Base-by-base conservation (phyloP, 2,113 vertebrate genomes). In the Oreochromis niloticus region DNA sequence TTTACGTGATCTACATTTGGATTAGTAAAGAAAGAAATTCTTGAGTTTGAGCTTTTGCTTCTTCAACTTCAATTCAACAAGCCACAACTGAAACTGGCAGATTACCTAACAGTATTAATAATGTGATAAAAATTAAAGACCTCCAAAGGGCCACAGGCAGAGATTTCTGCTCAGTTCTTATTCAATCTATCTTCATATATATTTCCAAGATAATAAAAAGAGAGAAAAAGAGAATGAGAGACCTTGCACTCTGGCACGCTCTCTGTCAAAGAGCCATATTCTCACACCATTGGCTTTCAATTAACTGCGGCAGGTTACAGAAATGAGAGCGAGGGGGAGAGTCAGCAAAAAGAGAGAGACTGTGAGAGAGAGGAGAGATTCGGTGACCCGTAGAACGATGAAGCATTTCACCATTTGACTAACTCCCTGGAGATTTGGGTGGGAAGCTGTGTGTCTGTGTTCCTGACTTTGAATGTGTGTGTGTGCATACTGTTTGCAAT, bases 281-380 rank as follows among this genome's bases (percentile, higher is more conserved):
- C 89, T 95, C 93, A 95, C 94, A 94, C 91, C 93, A 94, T 94
- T 95, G 93, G 93, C 95, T 95, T 95, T 95, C 95, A 95, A 95
- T 95, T 95, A 95, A 95, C 91, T 94, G 92, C 86, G 52, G 88
- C 92, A 91, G 90, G 89, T 93, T 92, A 93, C 88, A 93, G 91
- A 88, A 94, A 94, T 94, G 91, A 91, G 81, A 82, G 86, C 1
- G 27, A 83, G 82, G 22, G 46, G n/a, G 68, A 85, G 84, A 56
- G 85, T 73, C 13, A 24, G 75, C 2, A 36, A 89, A 83, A 86
- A 41, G 36, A 24, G 13, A 52, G 79, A 54, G 3, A 9, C 27
- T 50, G 46, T 13, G 63, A 81, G 85, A 56, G 84, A 9, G 63
- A 50, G 4, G 59, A 68, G 22, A 39, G 68, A 90, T 52, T 81